Evolutionary conservation across 2,797 vertebrate species (phyloP).

Genomic region (Spatula clypeata): DNA sequence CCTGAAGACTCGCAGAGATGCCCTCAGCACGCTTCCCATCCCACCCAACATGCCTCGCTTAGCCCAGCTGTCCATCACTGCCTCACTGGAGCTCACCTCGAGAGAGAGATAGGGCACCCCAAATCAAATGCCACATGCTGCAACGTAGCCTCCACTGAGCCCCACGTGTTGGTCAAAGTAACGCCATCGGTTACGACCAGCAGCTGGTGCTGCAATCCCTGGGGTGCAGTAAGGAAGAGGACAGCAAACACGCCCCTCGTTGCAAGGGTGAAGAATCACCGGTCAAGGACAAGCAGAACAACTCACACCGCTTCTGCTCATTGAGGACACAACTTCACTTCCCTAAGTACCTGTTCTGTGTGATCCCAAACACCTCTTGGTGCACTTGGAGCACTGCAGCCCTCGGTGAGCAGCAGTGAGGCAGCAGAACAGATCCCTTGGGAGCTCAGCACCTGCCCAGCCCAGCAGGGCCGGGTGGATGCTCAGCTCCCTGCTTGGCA

Average conservation of each 20-base stretch:
- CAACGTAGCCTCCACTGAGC: background rate
- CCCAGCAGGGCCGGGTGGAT: background rate
- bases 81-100: background rate
- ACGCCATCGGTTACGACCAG: background rate
- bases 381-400: no score
- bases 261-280: background rate
- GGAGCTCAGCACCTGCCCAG: background rate
- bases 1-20: background rate
- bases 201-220: background rate
- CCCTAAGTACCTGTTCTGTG: rapidly evolving
- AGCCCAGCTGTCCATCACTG: background rate
- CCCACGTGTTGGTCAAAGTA: background rate
- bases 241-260: rapidly evolving
- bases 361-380: background rate
- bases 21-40: background rate
- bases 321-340: background rate
- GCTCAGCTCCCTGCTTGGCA: background rate
- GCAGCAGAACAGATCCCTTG: background rate
- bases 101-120: background rate
- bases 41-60: rapidly evolving
- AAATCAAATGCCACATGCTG: background rate
- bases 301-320: background rate
- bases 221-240: background rate
- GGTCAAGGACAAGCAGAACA: background rate
- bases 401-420: background rate